These are phyloP conservation scores for Aphelenchoides besseyi DNA, from an alignment of 1,140 invertebrate species.

Conservation along the genomic window DNA sequence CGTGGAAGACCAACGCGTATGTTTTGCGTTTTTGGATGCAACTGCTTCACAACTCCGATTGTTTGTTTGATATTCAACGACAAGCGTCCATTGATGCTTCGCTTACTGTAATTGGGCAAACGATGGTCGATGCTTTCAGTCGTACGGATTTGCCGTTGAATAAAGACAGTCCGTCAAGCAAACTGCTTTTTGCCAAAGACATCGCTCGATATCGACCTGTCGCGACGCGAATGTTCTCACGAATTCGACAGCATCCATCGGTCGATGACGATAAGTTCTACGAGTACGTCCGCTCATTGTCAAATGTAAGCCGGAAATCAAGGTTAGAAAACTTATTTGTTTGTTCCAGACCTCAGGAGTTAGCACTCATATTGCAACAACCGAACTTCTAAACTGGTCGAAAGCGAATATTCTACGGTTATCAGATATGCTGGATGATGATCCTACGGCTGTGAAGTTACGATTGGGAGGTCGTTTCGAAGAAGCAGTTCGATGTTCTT, in stretches of 20 bases:
- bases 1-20: constrained; percentile 86
- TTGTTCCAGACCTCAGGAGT: constrained; percentile 22
- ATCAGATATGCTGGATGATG: constrained; percentile 38
- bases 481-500: constrained; percentile 41
- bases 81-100: constrained; percentile 84
- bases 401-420: constrained; percentile 54
- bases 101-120: constrained; percentile 88
- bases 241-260: constrained; percentile 34
- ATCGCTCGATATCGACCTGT: constrained; percentile 50
- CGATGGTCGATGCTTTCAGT: constrained; percentile 90
- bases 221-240: constrained; percentile 38
- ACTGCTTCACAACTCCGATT: constrained; percentile 93
- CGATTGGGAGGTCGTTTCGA: constrained; percentile 46
- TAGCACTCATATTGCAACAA: constrained; percentile 26
- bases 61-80: constrained; percentile 92
- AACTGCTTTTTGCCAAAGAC: constrained; percentile 68
- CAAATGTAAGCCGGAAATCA: constrained; percentile 24
- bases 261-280: constrained; percentile 45
- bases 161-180: constrained; percentile 84
- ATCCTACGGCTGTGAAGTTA: constrained; percentile 38
- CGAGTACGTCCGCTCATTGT: constrained; percentile 45
- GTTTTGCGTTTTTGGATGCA: constrained; percentile 90
- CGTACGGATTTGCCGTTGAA: constrained; percentile 72
- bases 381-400: constrained; percentile 55
- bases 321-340: not conserved